A percentile compares a stretch with the other conserved stretches of the same genome.
Conservation (phyloP, 2,797 vertebrate genomes). For the Neopelma chrysocephalum region DNA sequence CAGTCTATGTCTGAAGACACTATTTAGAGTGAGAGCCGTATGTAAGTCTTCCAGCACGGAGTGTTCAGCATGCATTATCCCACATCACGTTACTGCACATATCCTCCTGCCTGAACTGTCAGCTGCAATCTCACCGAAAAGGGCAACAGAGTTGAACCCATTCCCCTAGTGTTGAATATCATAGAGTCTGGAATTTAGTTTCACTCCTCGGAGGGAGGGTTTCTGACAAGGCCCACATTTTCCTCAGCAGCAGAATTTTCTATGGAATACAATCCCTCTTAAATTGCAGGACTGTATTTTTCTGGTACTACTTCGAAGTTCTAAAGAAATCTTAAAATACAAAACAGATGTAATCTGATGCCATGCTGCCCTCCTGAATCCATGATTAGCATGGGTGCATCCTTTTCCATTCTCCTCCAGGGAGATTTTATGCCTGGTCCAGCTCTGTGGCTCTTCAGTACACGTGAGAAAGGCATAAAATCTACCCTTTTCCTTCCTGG, state of each 20-base stretch:
- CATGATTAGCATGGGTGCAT: background rate
- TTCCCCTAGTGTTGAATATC: background rate
- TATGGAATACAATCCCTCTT: background rate
- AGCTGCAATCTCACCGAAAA: constrained; percentile 51
- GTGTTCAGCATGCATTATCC: constrained; percentile 62
- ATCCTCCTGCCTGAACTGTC: constrained; percentile 57
- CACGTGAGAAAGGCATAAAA: background rate
- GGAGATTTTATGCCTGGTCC: background rate
- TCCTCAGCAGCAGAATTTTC: background rate
- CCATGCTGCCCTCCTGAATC: background rate
- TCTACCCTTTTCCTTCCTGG: background rate
- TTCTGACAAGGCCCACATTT: constrained; percentile 17
- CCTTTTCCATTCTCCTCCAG: background rate
- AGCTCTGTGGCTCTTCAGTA: background rate
- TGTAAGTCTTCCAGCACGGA: constrained; percentile 51
- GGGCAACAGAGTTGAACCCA: constrained; percentile 30
- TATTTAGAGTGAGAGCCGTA: constrained; percentile 44
- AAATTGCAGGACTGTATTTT: background rate
- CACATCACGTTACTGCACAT: constrained; percentile 40
- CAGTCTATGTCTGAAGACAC: constrained; percentile 42
- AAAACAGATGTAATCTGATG: background rate
- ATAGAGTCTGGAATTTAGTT: background rate
- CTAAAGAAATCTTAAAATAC: constrained; percentile 34
- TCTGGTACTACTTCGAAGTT: background rate
- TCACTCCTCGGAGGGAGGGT: background rate